Conservation (phyloP, 2,797 vertebrate species). For the Danionella dracula region DNA sequence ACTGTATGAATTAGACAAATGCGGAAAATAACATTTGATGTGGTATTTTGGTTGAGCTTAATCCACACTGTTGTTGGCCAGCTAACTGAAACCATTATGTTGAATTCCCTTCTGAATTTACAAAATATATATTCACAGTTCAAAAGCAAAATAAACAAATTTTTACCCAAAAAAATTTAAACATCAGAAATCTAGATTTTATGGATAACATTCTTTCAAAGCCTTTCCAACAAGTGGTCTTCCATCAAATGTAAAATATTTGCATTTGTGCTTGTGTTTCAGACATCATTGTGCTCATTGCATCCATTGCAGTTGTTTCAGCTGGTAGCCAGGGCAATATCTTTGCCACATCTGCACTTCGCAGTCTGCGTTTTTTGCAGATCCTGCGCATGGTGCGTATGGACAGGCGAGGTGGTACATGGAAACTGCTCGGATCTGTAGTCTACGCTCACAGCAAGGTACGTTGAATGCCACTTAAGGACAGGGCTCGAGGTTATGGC, state of each 20-base stretch:
- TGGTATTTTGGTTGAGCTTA: too few relatives aligned
- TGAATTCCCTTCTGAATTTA: too few relatives aligned
- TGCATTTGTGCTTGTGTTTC: slow-evolving; percentile 25
- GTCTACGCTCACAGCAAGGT: slow-evolving; percentile 99
- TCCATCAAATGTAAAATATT: too few relatives aligned
- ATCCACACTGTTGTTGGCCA: too few relatives aligned
- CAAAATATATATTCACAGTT: too few relatives aligned
- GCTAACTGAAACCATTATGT: too few relatives aligned
- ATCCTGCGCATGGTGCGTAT: slow-evolving; percentile 98
- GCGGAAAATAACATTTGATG: too few relatives aligned
- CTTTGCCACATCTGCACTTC: slow-evolving; percentile 93
- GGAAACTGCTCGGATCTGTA: slow-evolving; percentile 96
- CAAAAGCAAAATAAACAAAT: too few relatives aligned
- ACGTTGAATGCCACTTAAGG: slow-evolving; percentile 17
- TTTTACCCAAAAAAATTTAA: too few relatives aligned
- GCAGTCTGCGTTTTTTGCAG: slow-evolving; percentile 96
- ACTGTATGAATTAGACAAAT: too few relatives aligned
- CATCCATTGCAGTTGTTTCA: slow-evolving; percentile 94
- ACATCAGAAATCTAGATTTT: too few relatives aligned
- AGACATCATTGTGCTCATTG: slow-evolving; percentile 98
- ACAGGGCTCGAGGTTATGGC: slow-evolving; percentile 16
- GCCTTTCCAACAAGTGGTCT: too few relatives aligned
- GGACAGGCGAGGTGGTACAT: slow-evolving; percentile 95
- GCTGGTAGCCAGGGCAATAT: slow-evolving; percentile 97
- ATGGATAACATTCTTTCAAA: not conserved